Conservation (phyloP, 2,888 invertebrate species). For the Belgica antarctica region DNA sequence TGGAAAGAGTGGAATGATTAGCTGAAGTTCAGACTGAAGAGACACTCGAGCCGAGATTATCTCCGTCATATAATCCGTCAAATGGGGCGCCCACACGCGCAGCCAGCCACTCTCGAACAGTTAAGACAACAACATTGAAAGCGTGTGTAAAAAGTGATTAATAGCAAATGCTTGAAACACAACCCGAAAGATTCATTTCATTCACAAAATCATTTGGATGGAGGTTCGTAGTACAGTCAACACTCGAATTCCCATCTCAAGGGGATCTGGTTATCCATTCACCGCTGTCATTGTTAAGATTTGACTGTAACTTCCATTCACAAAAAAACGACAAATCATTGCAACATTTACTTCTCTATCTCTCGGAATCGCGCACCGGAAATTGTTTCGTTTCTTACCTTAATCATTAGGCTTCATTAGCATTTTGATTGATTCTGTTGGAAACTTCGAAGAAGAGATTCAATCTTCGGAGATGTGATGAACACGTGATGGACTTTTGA, state of each 20-base stretch:
- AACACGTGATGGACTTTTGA: no score
- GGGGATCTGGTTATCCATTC: background rate
- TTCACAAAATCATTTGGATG: background rate
- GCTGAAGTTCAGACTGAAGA: slow-evolving; percentile 23
- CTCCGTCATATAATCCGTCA: slow-evolving; percentile 22
- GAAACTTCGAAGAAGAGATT: no score
- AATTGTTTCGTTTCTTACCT: slow-evolving; percentile 8
- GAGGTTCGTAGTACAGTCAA: background rate
- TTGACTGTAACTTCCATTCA: background rate
- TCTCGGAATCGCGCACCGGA: no score
- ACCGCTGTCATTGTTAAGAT: background rate
- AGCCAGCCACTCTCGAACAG: background rate
- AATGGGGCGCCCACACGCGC: slow-evolving; percentile 12
- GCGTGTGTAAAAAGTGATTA: slow-evolving; percentile 24
- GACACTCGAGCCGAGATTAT: slow-evolving; percentile 18
- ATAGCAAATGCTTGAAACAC: slow-evolving; percentile 17
- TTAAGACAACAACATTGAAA: slow-evolving; percentile 10
- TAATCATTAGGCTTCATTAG: slow-evolving; percentile 13
- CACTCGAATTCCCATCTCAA: background rate
- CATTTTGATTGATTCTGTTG: slow-evolving; percentile 21
- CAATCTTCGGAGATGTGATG: background rate
- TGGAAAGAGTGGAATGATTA: slow-evolving; percentile 28
- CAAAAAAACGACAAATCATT: slow-evolving; percentile 7
- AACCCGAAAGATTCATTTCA: slow-evolving; percentile 5
- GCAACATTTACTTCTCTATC: slow-evolving; percentile 3